Evolutionary conservation across 2,797 vertebrate genomes (phyloP), one percentile per base, ranked within the genome.

Genomic region (Tolypeutes matacus): DNA sequence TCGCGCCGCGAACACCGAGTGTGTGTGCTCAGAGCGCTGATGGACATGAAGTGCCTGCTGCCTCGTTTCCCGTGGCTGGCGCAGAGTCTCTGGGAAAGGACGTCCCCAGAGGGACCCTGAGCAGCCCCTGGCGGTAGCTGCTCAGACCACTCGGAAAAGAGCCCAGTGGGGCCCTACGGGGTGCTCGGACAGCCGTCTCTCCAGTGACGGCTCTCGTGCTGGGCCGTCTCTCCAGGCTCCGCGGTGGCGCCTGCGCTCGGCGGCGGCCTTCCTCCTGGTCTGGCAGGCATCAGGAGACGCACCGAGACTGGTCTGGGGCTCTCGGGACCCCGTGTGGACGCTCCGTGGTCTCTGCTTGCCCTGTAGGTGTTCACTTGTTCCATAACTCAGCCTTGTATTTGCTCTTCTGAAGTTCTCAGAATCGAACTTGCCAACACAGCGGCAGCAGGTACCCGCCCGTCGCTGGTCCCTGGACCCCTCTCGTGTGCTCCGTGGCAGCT

Each of bases 321-420:
- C 84, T 58, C 31, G 42, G 31, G 70, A 86, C 56, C 83, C 27
- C 64, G 5, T 27, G 29, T 23, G 75, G 18, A 53, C 29, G 36
- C 23, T 56, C 51, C 29, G 51, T 36, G n/a, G 64, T 69, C 60
- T 58, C 77, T 51, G 0, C 53, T 80, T 46, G 85, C 42, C 36
- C 27, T 72, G 12, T 76, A 73, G 85, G 13, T 62, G 15, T 31
- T 93, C 51, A 85, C 70, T 86, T 75, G 42, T 84, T 81, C 62
- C n/a, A 12, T 72, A 65, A 46, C 64, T 27, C 31, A 76, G 46
- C 10, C 10, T 51, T 91, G 3, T 17, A 31, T 75, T 83, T 89
- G 87, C 49, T 56, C 60, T 39, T 85, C 5, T 12, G 67, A 91
- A 86, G 60, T 46, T 60, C 95, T 65, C 78, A 82, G 93, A 88